Evolutionary conservation across 2,797 vertebrate species (phyloP).

Genomic region (Microcaecilia unicolor): DNA sequence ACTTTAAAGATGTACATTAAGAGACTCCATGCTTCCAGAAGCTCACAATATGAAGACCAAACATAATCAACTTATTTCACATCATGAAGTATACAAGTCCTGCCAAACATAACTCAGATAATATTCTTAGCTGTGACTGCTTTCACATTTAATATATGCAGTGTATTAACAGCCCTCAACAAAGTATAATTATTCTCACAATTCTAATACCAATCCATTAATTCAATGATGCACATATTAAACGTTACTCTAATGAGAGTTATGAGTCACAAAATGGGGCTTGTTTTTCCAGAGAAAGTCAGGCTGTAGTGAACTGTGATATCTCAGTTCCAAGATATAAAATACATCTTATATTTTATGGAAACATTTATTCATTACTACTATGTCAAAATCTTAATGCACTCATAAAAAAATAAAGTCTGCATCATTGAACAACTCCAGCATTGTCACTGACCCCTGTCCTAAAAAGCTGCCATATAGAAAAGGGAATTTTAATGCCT

Average conservation of each 20-base stretch:
- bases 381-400: constrained; percentile 89
- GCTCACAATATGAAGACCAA: too few relatives aligned
- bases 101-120: too few relatives aligned
- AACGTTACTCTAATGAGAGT: constrained; percentile 13
- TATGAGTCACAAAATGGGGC: constrained; percentile 28
- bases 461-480: constrained; percentile 77
- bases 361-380: constrained; percentile 82
- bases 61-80: too few relatives aligned
- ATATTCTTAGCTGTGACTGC: too few relatives aligned
- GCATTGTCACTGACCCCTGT: constrained; percentile 89
- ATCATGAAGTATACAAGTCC: too few relatives aligned
- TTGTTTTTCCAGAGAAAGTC: constrained; percentile 26
- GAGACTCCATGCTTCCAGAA: too few relatives aligned
- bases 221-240: constrained; percentile 21
- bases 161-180: constrained; percentile 9
- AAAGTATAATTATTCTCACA: constrained; percentile 18
- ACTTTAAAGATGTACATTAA: too few relatives aligned
- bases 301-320: constrained; percentile 19
- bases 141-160: constrained; percentile 17
- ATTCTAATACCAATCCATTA: too few relatives aligned
- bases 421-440: constrained; percentile 83
- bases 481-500: constrained; percentile 90
- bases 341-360: constrained; percentile 50
- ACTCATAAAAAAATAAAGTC: constrained; percentile 90
- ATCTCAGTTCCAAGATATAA: constrained; percentile 57